Base-by-base conservation (phyloP, 2,888 invertebrate species). In the Minunthozetes semirufus region DNA sequence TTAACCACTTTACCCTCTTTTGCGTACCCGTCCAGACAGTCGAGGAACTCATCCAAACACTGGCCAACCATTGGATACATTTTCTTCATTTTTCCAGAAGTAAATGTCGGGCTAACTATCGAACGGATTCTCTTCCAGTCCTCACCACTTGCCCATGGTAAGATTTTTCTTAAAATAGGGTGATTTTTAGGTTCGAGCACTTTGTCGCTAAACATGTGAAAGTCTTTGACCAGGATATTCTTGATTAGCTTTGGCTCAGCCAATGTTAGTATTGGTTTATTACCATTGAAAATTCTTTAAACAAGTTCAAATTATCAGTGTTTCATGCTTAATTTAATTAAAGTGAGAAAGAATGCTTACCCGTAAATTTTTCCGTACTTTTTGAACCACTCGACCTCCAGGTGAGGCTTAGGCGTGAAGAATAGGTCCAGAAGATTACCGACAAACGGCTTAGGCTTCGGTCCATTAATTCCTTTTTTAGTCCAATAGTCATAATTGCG, bases 71-170 rank as follows among this genome's bases (percentile, higher is more conserved):
- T 22, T 3, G 42, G 19, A 27, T 50, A 22, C 72, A 72, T 72
- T 72, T 53, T 48, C 9, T 19, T 4, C 53, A 72, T 72, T 25
- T 72, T 72, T 4, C 53, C 72, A 6, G 8, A 9, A 9, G 72
- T n/a, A n/a, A 72, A 72, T 3, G 72, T 72, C 19, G 72, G 72
- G 11, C 42, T 42, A 6, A 25, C 42, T n/a, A 72, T 50, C 2
- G 72, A 19, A 6, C 72, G 5, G 4, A 72, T 59, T n/a, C 38
- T 13, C 27, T 72, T 72, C 72, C 72, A 72, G 5, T 72, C 17
- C 22, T 72, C 50, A 6, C 17, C 72, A 2, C n/a, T 3, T 3
- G 8, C 11, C 2, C 2, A 3, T 0, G 59, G 25, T 19, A 72
- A 5, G 0, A 1, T 1, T 17, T 19, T 63, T 1, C 4, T 5